phyloP scores from a whole-genome alignment of 2,113 vertebrate genomes.

The Pogonocichla stellata region DNA sequence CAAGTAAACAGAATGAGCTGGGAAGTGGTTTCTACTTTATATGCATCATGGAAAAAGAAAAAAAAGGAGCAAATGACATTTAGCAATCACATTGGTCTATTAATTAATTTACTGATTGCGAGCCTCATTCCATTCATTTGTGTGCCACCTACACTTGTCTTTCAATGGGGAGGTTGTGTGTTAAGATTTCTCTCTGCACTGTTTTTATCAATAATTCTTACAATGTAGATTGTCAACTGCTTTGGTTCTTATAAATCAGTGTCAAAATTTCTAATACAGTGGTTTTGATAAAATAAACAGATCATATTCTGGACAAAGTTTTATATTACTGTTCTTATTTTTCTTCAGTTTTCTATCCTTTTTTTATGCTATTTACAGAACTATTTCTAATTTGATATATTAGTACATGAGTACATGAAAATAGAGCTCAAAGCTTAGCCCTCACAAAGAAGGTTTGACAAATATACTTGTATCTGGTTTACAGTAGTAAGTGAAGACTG shows the following conservation, averaged over 20 bases:
- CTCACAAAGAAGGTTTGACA: background rate
- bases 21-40: background rate
- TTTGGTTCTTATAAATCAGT: background rate
- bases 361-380: background rate
- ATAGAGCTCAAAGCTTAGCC: background rate
- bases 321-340: background rate
- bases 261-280: background rate
- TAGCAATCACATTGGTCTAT: background rate
- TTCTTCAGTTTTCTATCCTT: background rate
- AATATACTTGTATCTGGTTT: background rate
- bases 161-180: background rate
- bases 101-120: background rate
- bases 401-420: background rate
- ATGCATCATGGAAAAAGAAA: background rate
- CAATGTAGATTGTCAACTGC: background rate
- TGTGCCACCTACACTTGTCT: background rate
- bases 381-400: background rate
- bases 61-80: background rate
- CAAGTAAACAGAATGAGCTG: background rate
- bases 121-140: background rate
- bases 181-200: background rate
- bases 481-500: background rate
- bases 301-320: background rate
- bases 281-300: background rate
- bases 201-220: background rate